Evolutionary conservation across 2,888 invertebrate genomes (phyloP).

Genomic region (Clivina fossor): DNA sequence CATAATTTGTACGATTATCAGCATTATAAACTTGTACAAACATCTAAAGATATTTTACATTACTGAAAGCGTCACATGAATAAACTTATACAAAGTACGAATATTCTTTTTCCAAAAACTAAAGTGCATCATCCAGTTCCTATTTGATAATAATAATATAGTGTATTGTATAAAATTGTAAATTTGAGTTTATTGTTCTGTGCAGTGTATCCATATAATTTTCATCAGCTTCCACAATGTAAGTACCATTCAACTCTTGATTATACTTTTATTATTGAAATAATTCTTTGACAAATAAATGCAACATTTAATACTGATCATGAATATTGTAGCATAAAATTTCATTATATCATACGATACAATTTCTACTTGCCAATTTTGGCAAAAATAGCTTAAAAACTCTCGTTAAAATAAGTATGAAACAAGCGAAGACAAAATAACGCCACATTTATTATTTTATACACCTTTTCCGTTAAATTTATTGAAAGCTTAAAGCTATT

Average conservation of each 20-base stretch:
- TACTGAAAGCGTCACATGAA: no score
- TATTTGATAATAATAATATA: slow-evolving; percentile 15
- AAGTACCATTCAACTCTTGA: no score
- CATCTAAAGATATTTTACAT: slow-evolving; percentile 12
- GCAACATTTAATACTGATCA: no score
- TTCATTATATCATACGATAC: slow-evolving; percentile 3
- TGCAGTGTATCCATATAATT: slow-evolving; percentile 1
- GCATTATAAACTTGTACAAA: slow-evolving; percentile 22
- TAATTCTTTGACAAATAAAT: no score
- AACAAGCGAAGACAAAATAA: slow-evolving; percentile 16
- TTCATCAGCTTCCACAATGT: no score
- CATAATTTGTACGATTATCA: slow-evolving; percentile 28
- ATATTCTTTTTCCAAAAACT: no score
- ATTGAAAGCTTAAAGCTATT: slow-evolving; percentile 15
- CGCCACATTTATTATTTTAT: slow-evolving; percentile 12
- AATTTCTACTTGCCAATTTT: no score
- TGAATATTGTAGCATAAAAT: background rate
- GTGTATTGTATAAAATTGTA: slow-evolving; percentile 9
- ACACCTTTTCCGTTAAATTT: slow-evolving; percentile 17
- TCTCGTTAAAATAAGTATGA: no score
- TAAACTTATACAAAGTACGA: no score
- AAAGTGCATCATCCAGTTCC: slow-evolving; percentile 4
- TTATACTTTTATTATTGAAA: no score
- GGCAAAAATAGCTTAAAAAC: no score
- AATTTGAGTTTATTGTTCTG: background rate